These are phyloP conservation scores for Cnemophilus loriae DNA, from an alignment of 2,113 vertebrate species.

Conservation along the genomic window DNA sequence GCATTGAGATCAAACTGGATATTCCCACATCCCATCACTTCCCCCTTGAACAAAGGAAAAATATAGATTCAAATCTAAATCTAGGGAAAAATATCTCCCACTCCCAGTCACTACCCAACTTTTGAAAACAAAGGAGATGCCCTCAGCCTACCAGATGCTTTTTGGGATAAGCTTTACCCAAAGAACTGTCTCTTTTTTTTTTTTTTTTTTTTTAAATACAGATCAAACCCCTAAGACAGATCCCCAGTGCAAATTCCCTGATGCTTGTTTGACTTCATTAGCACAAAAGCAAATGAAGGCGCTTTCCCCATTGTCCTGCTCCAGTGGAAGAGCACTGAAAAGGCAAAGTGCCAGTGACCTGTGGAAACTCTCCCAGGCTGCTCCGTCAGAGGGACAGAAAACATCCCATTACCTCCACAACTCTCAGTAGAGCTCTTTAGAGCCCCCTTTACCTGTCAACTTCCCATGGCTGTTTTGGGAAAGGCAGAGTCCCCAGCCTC, in stretches of 20 bases:
- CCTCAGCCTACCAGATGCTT: not conserved
- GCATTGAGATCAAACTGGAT: not conserved
- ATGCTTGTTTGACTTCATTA: slow-evolving; percentile 53
- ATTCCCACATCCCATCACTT: not conserved
- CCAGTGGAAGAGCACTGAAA: slow-evolving; percentile 19
- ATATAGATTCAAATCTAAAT: not conserved
- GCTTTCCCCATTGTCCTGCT: not conserved
- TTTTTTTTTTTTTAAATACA: not conserved
- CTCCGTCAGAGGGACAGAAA: not conserved
- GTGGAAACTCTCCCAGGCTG: slow-evolving; percentile 42
- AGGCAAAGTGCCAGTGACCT: slow-evolving; percentile 41
- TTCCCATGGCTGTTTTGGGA: fast-evolving
- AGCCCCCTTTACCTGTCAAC: not conserved
- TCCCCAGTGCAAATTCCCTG: slow-evolving; percentile 26
- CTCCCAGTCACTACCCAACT: not conserved
- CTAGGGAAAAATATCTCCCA: not conserved
- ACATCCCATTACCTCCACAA: not conserved
- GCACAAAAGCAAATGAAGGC: slow-evolving; percentile 54
- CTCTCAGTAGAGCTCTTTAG: fast-evolving
- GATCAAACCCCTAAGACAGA: not conserved
- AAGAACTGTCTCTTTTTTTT: not conserved
- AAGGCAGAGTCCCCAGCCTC: not conserved
- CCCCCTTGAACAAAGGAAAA: not conserved
- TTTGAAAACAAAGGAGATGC: not conserved
- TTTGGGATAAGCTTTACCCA: slow-evolving; percentile 15